A percentile compares a stretch with the other conserved stretches of the same genome.
These are phyloP conservation scores for Drosophila mimetica DNA, from an alignment of 2,888 invertebrate species.

Conservation along the genomic window DNA sequence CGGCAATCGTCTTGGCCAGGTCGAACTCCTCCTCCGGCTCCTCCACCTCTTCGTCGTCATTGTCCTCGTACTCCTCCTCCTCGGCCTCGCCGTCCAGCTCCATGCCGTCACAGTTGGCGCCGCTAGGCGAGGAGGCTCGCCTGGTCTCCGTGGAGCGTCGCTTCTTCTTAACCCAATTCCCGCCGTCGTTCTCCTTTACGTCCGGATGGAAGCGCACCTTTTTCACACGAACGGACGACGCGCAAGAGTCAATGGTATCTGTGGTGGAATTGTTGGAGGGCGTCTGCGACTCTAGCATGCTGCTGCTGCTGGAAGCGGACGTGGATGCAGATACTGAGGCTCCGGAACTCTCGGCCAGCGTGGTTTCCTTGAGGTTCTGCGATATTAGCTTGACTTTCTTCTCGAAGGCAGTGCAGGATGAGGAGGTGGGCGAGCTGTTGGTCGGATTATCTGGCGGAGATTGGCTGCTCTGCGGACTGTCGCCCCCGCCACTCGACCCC, in stretches of 20 bases:
- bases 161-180: slow-evolving; percentile 73
- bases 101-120: slow-evolving; percentile 61
- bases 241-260: slow-evolving; percentile 47
- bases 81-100: slow-evolving; percentile 55
- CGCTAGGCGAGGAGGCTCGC: slow-evolving; percentile 18
- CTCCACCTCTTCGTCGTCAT: slow-evolving; percentile 50
- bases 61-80: slow-evolving; percentile 34
- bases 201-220: slow-evolving; percentile 79
- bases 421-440: slow-evolving; percentile 35
- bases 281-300: slow-evolving; percentile 22
- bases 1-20: slow-evolving; percentile 72
- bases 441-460: slow-evolving; percentile 10
- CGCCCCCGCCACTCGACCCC: slow-evolving; percentile 30
- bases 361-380: slow-evolving; percentile 81
- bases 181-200: slow-evolving; percentile 75
- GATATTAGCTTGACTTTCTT: slow-evolving; percentile 82
- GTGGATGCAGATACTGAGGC: slow-evolving; percentile 31
- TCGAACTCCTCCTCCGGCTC: slow-evolving; percentile 74
- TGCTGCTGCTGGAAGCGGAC: slow-evolving; percentile 36
- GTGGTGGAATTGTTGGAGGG: slow-evolving; percentile 43
- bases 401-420: slow-evolving; percentile 72
- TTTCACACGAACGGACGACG: slow-evolving; percentile 52
- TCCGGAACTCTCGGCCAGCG: slow-evolving; percentile 65
- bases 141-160: slow-evolving; percentile 31
- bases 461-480: slow-evolving; percentile 20